Conservation (phyloP, 1,140 invertebrate species). For the Mizuhopecten yessoensis region DNA sequence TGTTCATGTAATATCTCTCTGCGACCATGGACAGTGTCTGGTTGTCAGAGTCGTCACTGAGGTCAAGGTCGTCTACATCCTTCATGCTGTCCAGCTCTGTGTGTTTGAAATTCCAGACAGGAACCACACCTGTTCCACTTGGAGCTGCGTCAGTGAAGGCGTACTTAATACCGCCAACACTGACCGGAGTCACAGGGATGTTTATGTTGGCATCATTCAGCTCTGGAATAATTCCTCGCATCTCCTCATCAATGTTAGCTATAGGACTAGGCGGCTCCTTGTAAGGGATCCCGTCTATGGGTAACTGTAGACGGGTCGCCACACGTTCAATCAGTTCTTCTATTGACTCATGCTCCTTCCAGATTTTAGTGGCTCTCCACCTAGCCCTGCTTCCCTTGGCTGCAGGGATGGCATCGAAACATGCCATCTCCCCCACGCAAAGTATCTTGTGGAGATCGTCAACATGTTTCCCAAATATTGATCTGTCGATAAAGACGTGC, state of each 20-base stretch:
- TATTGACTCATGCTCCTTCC: slow-evolving; percentile 82
- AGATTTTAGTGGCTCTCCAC: slow-evolving; percentile 83
- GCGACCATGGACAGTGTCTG: slow-evolving; percentile 81
- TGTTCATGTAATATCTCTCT: slow-evolving; percentile 82
- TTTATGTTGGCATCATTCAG: slow-evolving; percentile 76
- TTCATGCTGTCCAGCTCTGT: slow-evolving; percentile 77
- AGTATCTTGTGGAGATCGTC: slow-evolving; percentile 82
- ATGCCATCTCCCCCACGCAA: slow-evolving; percentile 81
- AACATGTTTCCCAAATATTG: slow-evolving; percentile 82
- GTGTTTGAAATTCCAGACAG: slow-evolving; percentile 82
- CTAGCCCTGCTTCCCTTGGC: slow-evolving; percentile 83
- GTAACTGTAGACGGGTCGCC: slow-evolving; percentile 74
- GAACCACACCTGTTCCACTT: slow-evolving; percentile 81
- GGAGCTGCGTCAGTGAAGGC: slow-evolving; percentile 81
- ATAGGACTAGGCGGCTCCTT: slow-evolving; percentile 71
- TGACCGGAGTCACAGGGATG: slow-evolving; percentile 72
- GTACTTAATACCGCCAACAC: slow-evolving; percentile 77
- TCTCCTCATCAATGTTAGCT: slow-evolving; percentile 80
- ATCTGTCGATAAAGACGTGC: slow-evolving; percentile 84
- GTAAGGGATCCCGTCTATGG: slow-evolving; percentile 70
- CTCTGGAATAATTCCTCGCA: slow-evolving; percentile 78
- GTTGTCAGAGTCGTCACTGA: slow-evolving; percentile 74
- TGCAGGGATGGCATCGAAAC: slow-evolving; percentile 83
- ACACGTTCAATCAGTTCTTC: slow-evolving; percentile 79
- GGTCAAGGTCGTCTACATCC: slow-evolving; percentile 78